A percentile compares a stretch with the other conserved stretches of the same genome.
Conservation (phyloP, 2,113 vertebrate species). For the Eleginops maclovinus region DNA sequence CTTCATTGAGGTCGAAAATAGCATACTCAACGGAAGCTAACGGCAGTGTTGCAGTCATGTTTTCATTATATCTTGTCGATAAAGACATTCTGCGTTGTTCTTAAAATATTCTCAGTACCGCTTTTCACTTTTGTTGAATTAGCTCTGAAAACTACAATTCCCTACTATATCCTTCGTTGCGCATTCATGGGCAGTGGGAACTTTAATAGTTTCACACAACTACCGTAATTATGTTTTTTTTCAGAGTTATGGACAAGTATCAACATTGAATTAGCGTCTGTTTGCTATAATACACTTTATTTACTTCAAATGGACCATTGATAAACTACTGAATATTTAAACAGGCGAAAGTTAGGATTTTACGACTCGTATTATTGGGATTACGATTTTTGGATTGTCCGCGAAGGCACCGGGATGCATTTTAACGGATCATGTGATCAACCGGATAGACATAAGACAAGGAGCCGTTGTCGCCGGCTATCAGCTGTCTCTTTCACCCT, state of each 20-base stretch:
- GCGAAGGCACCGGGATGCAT: slow-evolving; percentile 38
- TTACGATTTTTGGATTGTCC: background rate
- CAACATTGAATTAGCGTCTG: too few species aligned
- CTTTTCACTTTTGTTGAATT: background rate
- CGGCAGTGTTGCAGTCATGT: fast-evolving
- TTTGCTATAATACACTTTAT: background rate
- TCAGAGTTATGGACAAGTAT: background rate
- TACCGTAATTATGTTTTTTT: background rate
- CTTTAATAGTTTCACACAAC: fast-evolving
- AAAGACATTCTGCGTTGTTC: fast-evolving
- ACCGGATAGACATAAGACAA: background rate
- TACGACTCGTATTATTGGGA: fast-evolving
- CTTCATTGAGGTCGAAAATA: slow-evolving; percentile 21
- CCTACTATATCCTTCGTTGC: background rate
- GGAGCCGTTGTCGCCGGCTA: background rate
- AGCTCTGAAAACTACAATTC: slow-evolving; percentile 61
- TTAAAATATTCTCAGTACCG: background rate
- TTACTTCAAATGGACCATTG: background rate
- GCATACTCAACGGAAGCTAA: background rate
- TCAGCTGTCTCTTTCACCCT: slow-evolving; percentile 8
- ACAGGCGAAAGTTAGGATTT: background rate
- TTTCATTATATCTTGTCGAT: background rate
- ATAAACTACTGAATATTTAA: background rate
- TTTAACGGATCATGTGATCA: slow-evolving; percentile 55
- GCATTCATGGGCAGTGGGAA: background rate